Evolutionary conservation across 2,113 vertebrate species (phyloP).

Genomic region (Dasyornis broadbenti): DNA sequence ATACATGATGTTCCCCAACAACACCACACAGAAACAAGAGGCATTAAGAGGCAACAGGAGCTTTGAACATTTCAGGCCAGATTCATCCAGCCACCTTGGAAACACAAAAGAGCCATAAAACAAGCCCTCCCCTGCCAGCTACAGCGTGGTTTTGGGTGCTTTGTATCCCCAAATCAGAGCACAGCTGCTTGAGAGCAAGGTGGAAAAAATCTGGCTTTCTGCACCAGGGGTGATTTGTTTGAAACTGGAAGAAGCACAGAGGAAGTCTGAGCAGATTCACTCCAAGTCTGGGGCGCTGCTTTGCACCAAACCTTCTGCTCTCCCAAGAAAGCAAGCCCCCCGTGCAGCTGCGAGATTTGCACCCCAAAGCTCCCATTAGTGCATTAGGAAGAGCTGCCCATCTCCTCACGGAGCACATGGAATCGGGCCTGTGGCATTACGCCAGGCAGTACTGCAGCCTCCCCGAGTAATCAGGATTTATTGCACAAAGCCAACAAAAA

Average conservation of each 20-base stretch:
- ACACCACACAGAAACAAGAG: background rate
- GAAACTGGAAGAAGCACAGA: background rate
- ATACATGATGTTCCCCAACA: background rate
- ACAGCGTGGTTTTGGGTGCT: background rate
- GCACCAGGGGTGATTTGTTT: background rate
- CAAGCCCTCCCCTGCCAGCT: background rate
- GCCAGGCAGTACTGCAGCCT: background rate
- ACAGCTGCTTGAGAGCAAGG: background rate
- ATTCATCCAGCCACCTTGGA: background rate
- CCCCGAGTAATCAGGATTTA: background rate
- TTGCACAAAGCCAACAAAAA: background rate
- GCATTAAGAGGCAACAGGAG: background rate
- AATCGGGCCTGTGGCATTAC: background rate
- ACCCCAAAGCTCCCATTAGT: background rate
- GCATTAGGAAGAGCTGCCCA: background rate
- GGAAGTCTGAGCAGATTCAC: background rate
- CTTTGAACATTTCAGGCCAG: background rate
- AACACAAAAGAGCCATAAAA: background rate
- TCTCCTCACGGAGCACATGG: accelerated
- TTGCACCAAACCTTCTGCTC: background rate
- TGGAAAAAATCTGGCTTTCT: background rate
- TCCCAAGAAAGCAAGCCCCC: background rate
- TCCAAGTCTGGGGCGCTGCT: background rate
- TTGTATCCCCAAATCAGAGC: background rate
- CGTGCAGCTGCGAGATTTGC: background rate